A percentile compares a stretch with the other conserved stretches of the same genome.
phyloP scores from a whole-genome alignment of 1,140 invertebrate species.

The Eumeta japonica region DNA sequence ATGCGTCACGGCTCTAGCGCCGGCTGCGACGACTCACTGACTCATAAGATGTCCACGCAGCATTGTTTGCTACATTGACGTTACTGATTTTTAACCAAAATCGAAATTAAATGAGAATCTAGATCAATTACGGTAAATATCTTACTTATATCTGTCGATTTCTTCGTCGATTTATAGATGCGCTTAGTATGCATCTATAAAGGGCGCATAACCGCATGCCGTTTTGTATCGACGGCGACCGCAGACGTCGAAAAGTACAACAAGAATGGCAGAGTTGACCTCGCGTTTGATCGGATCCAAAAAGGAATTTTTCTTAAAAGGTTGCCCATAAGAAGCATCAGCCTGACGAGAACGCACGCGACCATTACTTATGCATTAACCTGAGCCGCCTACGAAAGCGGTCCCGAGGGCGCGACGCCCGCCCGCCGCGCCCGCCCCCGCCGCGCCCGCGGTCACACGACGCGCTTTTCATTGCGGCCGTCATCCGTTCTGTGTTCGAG shows the following conservation, averaged over 20 bases:
- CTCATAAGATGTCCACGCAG: not conserved
- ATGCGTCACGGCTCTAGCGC: constrained; percentile 1
- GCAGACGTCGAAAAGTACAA: too few relatives aligned
- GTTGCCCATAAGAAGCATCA: constrained; percentile 5
- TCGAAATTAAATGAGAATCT: too few relatives aligned
- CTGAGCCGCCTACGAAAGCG: constrained; percentile 6
- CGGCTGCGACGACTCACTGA: not conserved
- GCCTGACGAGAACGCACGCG: constrained; percentile 3
- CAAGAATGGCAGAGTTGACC: not conserved
- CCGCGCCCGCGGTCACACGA: not conserved
- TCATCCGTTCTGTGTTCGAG: too few relatives aligned
- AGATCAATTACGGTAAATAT: too few relatives aligned
- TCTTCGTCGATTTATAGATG: too few relatives aligned
- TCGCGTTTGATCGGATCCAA: not conserved
- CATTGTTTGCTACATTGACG: too few relatives aligned
- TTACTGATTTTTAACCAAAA: too few relatives aligned
- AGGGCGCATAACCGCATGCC: too few relatives aligned
- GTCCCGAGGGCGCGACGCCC: constrained; percentile 1
- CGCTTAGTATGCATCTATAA: too few relatives aligned
- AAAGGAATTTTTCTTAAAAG: constrained; percentile 8
- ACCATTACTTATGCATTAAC: constrained; percentile 11
- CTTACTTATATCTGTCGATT: too few relatives aligned
- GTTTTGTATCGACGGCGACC: too few relatives aligned
- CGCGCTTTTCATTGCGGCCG: too few relatives aligned
- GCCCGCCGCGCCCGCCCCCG: not conserved